phyloP scores from a whole-genome alignment of 2,888 invertebrate genomes.

The Melieria omissa region DNA sequence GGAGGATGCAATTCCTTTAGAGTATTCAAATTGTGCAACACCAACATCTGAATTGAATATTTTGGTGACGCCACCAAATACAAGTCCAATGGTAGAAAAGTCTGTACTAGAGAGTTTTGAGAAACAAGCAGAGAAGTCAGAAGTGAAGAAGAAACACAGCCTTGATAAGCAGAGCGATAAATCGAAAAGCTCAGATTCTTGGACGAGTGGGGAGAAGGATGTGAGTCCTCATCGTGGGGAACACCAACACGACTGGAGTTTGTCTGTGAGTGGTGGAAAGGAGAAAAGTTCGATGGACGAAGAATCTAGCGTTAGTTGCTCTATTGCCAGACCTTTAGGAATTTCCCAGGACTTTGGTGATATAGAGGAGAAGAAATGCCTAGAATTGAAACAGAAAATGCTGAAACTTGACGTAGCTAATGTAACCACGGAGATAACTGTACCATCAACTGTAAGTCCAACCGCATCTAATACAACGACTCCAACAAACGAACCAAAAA shows the following conservation, averaged over 20 bases:
- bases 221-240: slow-evolving; percentile 70
- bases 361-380: slow-evolving; percentile 69
- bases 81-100: slow-evolving; percentile 72
- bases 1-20: slow-evolving; percentile 71
- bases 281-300: slow-evolving; percentile 77
- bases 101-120: slow-evolving; percentile 61
- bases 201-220: slow-evolving; percentile 83
- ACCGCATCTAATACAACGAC: slow-evolving; percentile 68
- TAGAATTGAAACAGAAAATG: slow-evolving; percentile 73
- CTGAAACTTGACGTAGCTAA: slow-evolving; percentile 70
- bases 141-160: slow-evolving; percentile 70
- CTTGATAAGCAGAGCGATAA: slow-evolving; percentile 72
- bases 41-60: slow-evolving; percentile 67
- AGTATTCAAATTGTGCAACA: slow-evolving; percentile 67
- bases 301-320: slow-evolving; percentile 81
- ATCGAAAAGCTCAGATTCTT: slow-evolving; percentile 83
- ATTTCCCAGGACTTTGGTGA: slow-evolving; percentile 80
- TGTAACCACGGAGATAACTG: slow-evolving; percentile 60
- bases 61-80: slow-evolving; percentile 73
- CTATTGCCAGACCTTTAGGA: slow-evolving; percentile 81
- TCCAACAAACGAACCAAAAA: slow-evolving; percentile 56
- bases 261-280: slow-evolving; percentile 65
- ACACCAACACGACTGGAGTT: slow-evolving; percentile 69
- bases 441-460: slow-evolving; percentile 66
- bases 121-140: slow-evolving; percentile 49